A percentile compares a stretch with the other conserved stretches of the same genome.
These are phyloP conservation scores for Globicephala melas DNA, from an alignment of 2,113 vertebrate genomes.

Conservation along the genomic window DNA sequence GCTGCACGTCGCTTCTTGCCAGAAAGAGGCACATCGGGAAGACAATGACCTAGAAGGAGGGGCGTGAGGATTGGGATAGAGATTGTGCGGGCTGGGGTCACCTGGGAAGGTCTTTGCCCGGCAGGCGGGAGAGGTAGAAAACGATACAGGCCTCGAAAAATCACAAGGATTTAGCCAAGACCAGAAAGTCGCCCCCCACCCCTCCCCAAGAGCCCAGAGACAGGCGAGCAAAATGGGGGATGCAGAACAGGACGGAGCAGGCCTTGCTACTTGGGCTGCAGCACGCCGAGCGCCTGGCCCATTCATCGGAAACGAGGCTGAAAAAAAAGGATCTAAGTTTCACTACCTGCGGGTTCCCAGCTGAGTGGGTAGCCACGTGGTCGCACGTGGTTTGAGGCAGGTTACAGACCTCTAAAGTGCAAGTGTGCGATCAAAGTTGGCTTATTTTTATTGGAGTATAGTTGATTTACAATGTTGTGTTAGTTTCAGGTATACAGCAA, in stretches of 20 bases:
- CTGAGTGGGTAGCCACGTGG: neutral
- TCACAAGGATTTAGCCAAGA: neutral
- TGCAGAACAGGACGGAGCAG: neutral
- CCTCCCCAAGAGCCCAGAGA: too few relatives aligned
- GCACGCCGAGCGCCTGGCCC: accelerated
- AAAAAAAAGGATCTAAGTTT: neutral
- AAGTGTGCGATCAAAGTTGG: neutral
- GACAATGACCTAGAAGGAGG: neutral
- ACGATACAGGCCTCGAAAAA: neutral
- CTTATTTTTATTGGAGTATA: neutral
- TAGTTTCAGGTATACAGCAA: neutral
- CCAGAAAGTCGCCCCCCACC: neutral
- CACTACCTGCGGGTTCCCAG: accelerated
- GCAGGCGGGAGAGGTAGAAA: neutral
- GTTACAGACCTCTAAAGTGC: neutral
- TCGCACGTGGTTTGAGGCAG: too few relatives aligned
- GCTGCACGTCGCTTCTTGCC: neutral
- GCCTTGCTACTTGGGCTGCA: neutral
- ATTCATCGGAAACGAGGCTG: accelerated
- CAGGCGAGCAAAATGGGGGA: neutral
- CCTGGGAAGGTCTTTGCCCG: neutral
- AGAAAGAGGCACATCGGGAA: neutral
- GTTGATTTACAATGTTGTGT: neutral
- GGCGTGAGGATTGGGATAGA: neutral
- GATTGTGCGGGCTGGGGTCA: neutral